Conservation (phyloP, 2,888 invertebrate genomes). For the Cephus nigrinus region DNA sequence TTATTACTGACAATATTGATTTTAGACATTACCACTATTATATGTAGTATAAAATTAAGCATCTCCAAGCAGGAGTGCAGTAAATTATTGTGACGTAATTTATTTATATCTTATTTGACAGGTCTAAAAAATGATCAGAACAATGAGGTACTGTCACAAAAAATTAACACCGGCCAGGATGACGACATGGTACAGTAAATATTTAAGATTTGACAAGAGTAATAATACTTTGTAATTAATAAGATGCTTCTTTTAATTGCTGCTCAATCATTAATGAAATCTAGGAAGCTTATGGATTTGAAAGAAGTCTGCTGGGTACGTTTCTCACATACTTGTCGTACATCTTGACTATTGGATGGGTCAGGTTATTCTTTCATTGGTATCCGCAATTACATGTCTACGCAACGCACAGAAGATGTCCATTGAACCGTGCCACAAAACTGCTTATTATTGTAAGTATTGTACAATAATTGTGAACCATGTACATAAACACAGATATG, state of each 20-base stretch:
- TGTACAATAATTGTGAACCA: background rate
- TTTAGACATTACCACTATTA: no score
- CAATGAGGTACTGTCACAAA: constrained; percentile 51
- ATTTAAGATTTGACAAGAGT: background rate
- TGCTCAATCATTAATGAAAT: constrained; percentile 25
- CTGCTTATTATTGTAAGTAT: constrained; percentile 70
- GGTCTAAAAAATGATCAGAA: constrained; percentile 54
- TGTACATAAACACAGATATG: background rate
- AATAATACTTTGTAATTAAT: constrained; percentile 9
- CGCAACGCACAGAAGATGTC: constrained; percentile 68
- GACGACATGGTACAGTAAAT: constrained; percentile 69
- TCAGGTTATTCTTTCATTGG: constrained; percentile 74
- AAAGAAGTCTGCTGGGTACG: constrained; percentile 55
- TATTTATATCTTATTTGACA: constrained; percentile 27
- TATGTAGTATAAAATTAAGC: no score
- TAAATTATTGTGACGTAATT: background rate
- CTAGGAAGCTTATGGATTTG: constrained; percentile 70
- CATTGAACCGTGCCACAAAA: constrained; percentile 67
- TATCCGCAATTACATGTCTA: constrained; percentile 70
- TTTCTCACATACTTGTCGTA: constrained; percentile 66
- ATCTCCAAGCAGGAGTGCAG: background rate
- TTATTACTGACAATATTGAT: no score
- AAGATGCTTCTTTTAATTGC: background rate
- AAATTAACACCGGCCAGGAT: constrained; percentile 69
- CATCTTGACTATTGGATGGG: constrained; percentile 68